Percentiles rank a stretch among this genome's conserved stretches.
phyloP scores from a whole-genome alignment of 2,888 invertebrate genomes.

The Aricia artaxerxes region DNA sequence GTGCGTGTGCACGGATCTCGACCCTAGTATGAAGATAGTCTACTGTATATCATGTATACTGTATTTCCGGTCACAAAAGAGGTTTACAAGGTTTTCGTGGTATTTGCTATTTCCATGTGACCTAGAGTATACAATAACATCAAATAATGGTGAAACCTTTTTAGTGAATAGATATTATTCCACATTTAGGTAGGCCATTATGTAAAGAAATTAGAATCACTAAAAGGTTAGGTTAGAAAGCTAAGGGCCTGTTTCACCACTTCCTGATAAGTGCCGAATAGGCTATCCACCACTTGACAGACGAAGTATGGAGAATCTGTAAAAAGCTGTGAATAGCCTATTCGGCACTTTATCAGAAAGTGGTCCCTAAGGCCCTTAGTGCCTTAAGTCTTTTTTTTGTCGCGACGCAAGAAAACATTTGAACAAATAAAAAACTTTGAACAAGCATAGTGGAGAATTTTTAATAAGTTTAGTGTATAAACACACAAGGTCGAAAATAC shows the following conservation, averaged over 20 bases:
- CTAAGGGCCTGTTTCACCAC: too few relatives aligned
- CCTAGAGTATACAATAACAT: neutral
- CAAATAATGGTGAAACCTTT: neutral
- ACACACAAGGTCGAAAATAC: too few relatives aligned
- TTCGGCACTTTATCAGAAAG: too few relatives aligned
- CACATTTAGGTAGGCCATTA: neutral
- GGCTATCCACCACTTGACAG: too few relatives aligned
- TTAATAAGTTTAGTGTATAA: too few relatives aligned
- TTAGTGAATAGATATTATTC: neutral
- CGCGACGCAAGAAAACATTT: neutral
- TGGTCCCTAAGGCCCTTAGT: too few relatives aligned
- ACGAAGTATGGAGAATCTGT: too few relatives aligned
- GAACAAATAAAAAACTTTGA: too few relatives aligned
- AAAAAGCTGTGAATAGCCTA: too few relatives aligned
- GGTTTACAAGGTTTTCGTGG: slow-evolving; percentile 2
- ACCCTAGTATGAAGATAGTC: neutral
- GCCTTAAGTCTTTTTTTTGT: neutral
- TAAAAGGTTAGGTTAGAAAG: neutral
- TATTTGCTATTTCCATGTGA: slow-evolving; percentile 13
- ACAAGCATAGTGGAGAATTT: too few relatives aligned
- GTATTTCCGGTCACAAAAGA: neutral
- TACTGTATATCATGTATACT: neutral
- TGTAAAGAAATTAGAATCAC: neutral
- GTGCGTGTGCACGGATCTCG: too few relatives aligned
- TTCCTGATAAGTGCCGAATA: too few relatives aligned